Evolutionary conservation across 2,113 vertebrate species (phyloP).

Genomic region (Pterocles orientalis): DNA sequence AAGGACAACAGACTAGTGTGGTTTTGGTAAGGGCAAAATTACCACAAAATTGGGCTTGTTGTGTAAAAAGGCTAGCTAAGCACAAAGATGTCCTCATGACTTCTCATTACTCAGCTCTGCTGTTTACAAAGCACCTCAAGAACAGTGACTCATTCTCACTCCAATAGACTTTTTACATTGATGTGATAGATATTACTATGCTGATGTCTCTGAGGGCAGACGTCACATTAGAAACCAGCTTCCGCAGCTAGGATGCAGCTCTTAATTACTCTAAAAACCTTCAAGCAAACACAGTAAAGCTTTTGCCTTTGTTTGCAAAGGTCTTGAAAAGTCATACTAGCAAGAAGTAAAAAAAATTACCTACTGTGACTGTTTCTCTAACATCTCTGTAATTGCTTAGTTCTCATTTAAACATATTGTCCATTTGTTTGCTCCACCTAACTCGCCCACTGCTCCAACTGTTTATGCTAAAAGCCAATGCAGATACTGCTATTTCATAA

Average conservation of each 20-base stretch:
- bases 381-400: background rate
- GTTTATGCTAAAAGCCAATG: background rate
- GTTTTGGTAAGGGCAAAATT: background rate
- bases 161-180: background rate
- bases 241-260: background rate
- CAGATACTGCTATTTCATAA: background rate
- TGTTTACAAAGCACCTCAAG: background rate
- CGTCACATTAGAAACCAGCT: background rate
- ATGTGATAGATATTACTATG: background rate
- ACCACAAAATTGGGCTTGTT: background rate
- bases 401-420: rapidly evolving
- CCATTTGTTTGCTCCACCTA: background rate
- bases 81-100: background rate
- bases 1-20: background rate
- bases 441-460: background rate
- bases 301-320: background rate
- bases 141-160: background rate
- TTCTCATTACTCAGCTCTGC: background rate
- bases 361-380: background rate
- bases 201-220: background rate
- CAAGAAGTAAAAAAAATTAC: background rate
- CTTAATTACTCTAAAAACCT: background rate
- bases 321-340: background rate
- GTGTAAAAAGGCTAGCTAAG: background rate
- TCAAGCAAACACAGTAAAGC: background rate